phyloP scores from a whole-genome alignment of 2,113 vertebrate species.

The Eudorcas thomsonii region DNA sequence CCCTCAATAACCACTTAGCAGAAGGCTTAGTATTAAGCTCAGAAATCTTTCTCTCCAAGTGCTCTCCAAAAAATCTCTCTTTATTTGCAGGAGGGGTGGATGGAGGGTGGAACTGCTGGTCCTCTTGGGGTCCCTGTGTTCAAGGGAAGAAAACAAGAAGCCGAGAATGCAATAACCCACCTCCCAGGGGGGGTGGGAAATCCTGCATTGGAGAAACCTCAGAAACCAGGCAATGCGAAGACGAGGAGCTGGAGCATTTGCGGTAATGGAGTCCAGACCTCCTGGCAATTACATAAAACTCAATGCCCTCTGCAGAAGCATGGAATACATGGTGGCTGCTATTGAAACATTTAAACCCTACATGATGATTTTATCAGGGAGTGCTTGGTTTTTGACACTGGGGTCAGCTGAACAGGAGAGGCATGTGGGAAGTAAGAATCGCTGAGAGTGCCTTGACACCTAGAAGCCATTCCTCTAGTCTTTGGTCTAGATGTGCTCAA shows the following conservation, averaged over 20 bases:
- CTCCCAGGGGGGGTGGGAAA: slow-evolving; percentile 81
- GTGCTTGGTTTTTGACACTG: background rate
- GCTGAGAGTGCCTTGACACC: background rate
- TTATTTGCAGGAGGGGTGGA: slow-evolving; percentile 81
- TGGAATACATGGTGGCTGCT: fast-evolving
- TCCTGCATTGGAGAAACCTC: slow-evolving; percentile 80
- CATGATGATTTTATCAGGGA: background rate
- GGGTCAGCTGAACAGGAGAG: background rate
- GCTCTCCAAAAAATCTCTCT: background rate
- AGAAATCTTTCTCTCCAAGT: background rate
- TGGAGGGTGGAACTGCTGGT: slow-evolving; percentile 92
- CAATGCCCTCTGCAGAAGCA: background rate
- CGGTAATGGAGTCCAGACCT: slow-evolving; percentile 76
- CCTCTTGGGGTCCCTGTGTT: slow-evolving; percentile 87
- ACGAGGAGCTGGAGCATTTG: slow-evolving; percentile 85
- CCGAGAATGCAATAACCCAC: slow-evolving; percentile 87
- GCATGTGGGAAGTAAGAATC: background rate
- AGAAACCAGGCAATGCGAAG: slow-evolving; percentile 84
- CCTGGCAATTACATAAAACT: fast-evolving
- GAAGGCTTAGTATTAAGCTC: background rate
- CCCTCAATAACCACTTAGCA: background rate
- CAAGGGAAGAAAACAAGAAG: slow-evolving; percentile 84
- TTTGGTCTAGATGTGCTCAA: background rate
- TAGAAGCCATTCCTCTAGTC: background rate
- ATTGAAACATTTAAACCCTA: background rate